Conservation (phyloP, 2,113 vertebrate species). For the Lota lota region DNA sequence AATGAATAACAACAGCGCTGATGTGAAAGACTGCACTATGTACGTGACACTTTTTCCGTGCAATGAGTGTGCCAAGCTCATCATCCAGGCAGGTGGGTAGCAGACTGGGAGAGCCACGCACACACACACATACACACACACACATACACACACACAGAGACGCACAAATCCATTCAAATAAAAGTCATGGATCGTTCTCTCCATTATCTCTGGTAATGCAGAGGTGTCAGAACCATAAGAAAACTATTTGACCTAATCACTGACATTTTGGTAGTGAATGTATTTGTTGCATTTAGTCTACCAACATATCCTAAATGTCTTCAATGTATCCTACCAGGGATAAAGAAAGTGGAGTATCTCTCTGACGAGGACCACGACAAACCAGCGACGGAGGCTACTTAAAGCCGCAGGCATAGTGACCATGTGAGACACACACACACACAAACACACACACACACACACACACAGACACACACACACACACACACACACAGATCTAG, state of each 20-base stretch:
- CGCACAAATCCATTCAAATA: too few relatives aligned
- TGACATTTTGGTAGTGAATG: too few relatives aligned
- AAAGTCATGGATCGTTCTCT: too few relatives aligned
- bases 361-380: slow-evolving; percentile 91
- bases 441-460: too few relatives aligned
- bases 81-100: slow-evolving; percentile 88
- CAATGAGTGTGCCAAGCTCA: slow-evolving; percentile 97
- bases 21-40: slow-evolving; percentile 92
- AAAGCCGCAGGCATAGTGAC: slow-evolving; percentile 78
- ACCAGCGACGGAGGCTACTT: slow-evolving; percentile 82
- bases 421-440: slow-evolving; percentile 70
- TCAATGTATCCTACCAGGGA: slow-evolving; percentile 70
- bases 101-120: slow-evolving; percentile 29
- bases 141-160: background rate
- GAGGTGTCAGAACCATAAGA: too few relatives aligned
- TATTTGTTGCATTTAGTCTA: background rate
- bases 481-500: too few relatives aligned
- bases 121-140: background rate
- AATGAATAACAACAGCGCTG: slow-evolving; percentile 96
- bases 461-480: too few relatives aligned
- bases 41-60: slow-evolving; percentile 97
- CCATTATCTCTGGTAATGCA: too few relatives aligned
- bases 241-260: too few relatives aligned
- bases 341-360: slow-evolving; percentile 89
- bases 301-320: too few relatives aligned